A percentile compares a stretch with the other conserved stretches of the same genome.
Conservation (phyloP, 2,113 vertebrate species). For the Anarhynchus alexandrinus region DNA sequence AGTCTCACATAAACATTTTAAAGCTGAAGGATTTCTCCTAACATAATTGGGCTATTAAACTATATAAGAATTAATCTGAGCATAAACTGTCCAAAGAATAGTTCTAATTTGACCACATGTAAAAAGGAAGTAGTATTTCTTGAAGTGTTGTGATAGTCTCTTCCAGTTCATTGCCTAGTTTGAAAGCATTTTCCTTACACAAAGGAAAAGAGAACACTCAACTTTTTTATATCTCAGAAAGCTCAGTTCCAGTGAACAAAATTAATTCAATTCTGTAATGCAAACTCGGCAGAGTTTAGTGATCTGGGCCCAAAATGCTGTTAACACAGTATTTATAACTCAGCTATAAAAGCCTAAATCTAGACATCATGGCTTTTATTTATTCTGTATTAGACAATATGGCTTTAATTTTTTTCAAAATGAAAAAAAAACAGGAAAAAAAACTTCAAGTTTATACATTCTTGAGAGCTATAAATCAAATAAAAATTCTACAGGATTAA, state of each 20-base stretch:
- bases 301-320: neutral
- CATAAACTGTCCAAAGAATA: neutral
- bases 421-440: neutral
- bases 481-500: constrained; percentile 2
- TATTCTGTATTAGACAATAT: neutral
- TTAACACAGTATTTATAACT: neutral
- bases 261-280: neutral
- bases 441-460: neutral
- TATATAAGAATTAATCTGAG: neutral
- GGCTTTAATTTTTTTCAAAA: neutral
- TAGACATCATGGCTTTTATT: neutral
- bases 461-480: constrained; percentile 24
- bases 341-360: neutral
- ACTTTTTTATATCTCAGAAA: neutral
- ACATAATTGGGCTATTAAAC: neutral
- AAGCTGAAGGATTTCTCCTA: neutral
- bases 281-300: neutral
- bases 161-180: neutral
- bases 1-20: neutral
- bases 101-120: neutral
- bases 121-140: neutral
- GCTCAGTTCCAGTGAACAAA: neutral
- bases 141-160: neutral
- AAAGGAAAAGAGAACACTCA: neutral
- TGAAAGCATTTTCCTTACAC: neutral